phyloP scores from a whole-genome alignment of 37 sponge, comb jelly and placozoan species.

The Hexactinellida sp. region DNA sequence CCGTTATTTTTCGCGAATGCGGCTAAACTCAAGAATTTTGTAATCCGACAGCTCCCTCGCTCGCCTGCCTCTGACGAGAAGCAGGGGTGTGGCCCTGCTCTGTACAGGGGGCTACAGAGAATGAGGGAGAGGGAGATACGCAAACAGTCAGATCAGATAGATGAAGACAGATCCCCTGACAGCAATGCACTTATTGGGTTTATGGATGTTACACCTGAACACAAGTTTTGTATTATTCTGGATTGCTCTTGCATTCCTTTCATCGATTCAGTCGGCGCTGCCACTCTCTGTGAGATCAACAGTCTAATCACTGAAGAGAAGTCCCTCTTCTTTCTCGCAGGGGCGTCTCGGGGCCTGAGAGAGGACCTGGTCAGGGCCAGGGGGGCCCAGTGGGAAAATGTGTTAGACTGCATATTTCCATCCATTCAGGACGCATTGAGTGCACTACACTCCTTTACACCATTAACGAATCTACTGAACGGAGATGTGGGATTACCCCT shows the following conservation, averaged over 20 bases:
- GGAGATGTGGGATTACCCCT: background rate
- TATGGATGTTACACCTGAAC: background rate
- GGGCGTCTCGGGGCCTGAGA: background rate
- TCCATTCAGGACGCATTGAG: background rate
- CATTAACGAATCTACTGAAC: too few relatives aligned
- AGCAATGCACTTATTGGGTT: background rate
- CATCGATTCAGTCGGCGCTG: background rate
- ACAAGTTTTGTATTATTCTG: constrained; percentile 12
- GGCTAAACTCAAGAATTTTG: background rate
- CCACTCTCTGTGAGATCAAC: background rate
- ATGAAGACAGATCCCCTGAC: background rate
- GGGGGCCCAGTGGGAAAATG: background rate
- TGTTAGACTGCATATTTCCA: background rate
- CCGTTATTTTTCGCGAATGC: constrained; percentile 12
- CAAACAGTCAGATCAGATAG: background rate
- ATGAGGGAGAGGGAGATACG: background rate
- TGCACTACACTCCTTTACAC: background rate
- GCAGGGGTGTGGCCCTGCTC: background rate
- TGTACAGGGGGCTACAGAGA: background rate
- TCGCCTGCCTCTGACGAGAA: background rate
- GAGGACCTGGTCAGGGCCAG: background rate
- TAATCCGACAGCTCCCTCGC: background rate
- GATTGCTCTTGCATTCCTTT: constrained; percentile 8
- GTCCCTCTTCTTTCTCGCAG: background rate
- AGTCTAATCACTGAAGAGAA: background rate